Evolutionary conservation across 1,140 invertebrate species (phyloP), one percentile per base, ranked within the genome.

Genomic region (Neodiprion fabricii): DNA sequence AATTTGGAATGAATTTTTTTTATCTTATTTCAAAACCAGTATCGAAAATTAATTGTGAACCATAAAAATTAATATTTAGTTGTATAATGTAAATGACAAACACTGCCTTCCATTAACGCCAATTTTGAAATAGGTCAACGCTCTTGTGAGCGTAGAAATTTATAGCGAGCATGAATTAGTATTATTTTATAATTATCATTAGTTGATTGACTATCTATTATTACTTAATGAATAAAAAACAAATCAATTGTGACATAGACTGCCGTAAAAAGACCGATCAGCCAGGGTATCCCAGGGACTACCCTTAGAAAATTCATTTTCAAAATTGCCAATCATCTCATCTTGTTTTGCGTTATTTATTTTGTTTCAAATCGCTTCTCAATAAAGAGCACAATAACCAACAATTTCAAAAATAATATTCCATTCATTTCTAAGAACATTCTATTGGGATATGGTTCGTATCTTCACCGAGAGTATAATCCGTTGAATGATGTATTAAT

Each of bases 41-140:
- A 61, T 8, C 53, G 9, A 61, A 61, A 5, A 61, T 40, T 61
- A 14, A 14, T 61, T 61, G 53, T 61, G 28, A 40, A 40, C 28
- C 28, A 40, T 40, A 3, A 61, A 14, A 61, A 14, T 61, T 61
- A 61, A 12, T 61, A 61, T 14, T 61, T 61, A 14, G 11, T 61
- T 14, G 11, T 61, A 61, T 61, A 14, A 61, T 61, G n/a, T 61
- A 61, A 61, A 12, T 7, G 53, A 61, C n/a, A 17, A 61, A 61
- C 53, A 61, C 53, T 61, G 53, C 53, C 53, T 61, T 61, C 53
- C 53, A 61, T 17, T 12, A 61, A 61, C 53, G n/a, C 11, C 11
- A 61, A 17, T 61, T 61, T 61, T 61, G 53, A 61, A 61, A 61
- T 61, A 61, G 53, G 53, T 61, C n/a, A 17, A 61, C 53, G n/a